Percentiles rank a stretch among this genome's conserved stretches.
These are phyloP conservation scores for Scolopax mira DNA, from an alignment of 2,113 vertebrate species.

Conservation along the genomic window DNA sequence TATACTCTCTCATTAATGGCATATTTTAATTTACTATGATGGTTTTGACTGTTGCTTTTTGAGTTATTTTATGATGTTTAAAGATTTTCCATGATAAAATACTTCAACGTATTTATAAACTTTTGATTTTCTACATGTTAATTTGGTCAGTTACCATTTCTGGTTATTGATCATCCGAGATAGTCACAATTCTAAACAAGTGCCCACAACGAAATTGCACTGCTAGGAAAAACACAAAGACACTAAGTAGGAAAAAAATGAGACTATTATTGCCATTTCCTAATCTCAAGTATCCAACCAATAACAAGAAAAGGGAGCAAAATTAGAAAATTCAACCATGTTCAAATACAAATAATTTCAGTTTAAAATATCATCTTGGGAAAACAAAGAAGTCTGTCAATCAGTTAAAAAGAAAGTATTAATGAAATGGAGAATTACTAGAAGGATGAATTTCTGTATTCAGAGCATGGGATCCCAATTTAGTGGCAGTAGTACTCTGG, in stretches of 20 bases:
- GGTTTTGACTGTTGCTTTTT: background rate
- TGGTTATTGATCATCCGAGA: background rate
- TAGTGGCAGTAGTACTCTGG: background rate
- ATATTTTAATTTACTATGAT: background rate
- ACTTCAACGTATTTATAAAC: background rate
- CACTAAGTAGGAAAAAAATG: background rate
- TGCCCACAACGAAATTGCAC: background rate
- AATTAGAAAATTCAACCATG: background rate
- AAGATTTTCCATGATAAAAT: background rate
- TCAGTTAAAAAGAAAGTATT: background rate
- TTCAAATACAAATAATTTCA: background rate
- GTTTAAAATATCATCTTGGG: background rate
- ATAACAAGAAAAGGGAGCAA: background rate
- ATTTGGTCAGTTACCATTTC: background rate
- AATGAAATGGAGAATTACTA: background rate
- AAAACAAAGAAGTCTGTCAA: background rate
- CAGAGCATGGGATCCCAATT: background rate
- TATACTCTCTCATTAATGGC: background rate
- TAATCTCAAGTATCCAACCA: background rate
- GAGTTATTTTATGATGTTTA: background rate
- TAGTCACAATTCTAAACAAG: background rate
- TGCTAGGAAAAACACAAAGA: background rate
- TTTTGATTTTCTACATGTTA: background rate
- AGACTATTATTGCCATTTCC: background rate
- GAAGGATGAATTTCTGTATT: background rate